Percentiles rank a stretch among this genome's conserved stretches.
phyloP scores from a whole-genome alignment of 2,888 invertebrate species.

The Danaus chrysippus region DNA sequence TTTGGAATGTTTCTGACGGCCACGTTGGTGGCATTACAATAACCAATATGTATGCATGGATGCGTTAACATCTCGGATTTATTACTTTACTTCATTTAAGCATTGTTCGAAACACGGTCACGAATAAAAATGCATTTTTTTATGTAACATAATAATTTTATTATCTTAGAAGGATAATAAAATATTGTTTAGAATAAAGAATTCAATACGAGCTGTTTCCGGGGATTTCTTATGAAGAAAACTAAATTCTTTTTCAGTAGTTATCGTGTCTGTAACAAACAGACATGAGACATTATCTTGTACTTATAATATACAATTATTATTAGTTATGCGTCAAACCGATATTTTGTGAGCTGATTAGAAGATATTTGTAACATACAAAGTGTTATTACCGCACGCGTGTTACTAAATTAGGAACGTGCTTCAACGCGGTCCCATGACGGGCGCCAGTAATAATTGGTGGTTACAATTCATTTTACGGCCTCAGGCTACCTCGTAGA shows the following conservation, averaged over 20 bases:
- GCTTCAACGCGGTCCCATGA: constrained; percentile 51
- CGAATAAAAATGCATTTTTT: not conserved
- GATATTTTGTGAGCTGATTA: not conserved
- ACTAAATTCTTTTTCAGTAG: too few relatives aligned
- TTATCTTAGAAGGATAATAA: not conserved
- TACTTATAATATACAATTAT: not conserved
- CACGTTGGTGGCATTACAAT: constrained; percentile 39
- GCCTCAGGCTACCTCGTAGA: constrained; percentile 29
- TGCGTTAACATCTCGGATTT: constrained; percentile 16
- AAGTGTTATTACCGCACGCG: constrained; percentile 10
- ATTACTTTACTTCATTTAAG: constrained; percentile 13
- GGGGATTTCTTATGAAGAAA: too few relatives aligned
- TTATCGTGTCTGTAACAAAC: too few relatives aligned
- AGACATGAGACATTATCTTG: too few relatives aligned
- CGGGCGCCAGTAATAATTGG: constrained; percentile 51
- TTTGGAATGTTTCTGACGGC: constrained; percentile 40
- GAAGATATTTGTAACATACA: not conserved
- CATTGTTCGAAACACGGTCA: not conserved
- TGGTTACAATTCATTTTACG: constrained; percentile 49
- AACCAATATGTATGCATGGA: constrained; percentile 21
- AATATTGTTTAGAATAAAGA: too few relatives aligned
- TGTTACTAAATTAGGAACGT: constrained; percentile 44
- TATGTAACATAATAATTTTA: not conserved
- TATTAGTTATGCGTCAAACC: not conserved
- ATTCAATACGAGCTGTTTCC: too few relatives aligned